Evolutionary conservation across 1,140 invertebrate species (phyloP).

Genomic region (Eulimnadia texana): DNA sequence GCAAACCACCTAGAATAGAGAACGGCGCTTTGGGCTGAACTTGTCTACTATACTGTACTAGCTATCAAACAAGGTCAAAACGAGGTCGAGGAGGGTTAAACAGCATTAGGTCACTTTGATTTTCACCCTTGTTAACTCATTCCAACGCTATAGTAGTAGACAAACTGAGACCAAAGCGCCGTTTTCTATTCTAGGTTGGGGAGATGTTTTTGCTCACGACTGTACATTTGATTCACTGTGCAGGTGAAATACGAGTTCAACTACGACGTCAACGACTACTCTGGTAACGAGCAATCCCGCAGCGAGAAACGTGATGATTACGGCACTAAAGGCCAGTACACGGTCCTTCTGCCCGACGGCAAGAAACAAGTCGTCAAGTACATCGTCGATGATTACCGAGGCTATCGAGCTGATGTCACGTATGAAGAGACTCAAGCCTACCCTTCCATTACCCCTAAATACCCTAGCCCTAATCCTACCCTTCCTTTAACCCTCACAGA

Average conservation of each 20-base stretch:
- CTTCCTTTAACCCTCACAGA: too few relatives aligned
- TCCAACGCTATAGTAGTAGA: too few relatives aligned
- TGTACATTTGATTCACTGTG: neutral
- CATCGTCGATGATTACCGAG: constrained; percentile 25
- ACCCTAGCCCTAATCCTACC: too few relatives aligned
- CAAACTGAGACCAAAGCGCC: too few relatives aligned
- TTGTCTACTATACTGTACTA: too few relatives aligned
- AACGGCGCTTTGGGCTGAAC: too few relatives aligned
- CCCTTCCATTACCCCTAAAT: neutral
- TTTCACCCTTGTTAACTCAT: too few relatives aligned
- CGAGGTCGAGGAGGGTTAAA: too few relatives aligned
- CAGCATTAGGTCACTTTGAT: too few relatives aligned
- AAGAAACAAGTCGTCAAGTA: constrained; percentile 24
- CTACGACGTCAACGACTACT: constrained; percentile 16
- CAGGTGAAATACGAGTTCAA: constrained; percentile 8
- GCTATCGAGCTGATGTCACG: constrained; percentile 25
- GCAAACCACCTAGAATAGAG: too few relatives aligned
- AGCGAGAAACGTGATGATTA: constrained; percentile 16
- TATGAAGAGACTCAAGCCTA: constrained; percentile 15
- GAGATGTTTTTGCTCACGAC: neutral
- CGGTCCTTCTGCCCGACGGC: constrained; percentile 21
- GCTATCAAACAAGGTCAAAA: too few relatives aligned
- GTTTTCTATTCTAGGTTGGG: neutral
- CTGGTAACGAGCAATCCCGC: constrained; percentile 16
- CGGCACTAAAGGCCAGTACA: constrained; percentile 20